Percentiles rank a stretch among this genome's conserved stretches.
phyloP scores from a whole-genome alignment of 2,113 vertebrate genomes.

The Bubo scandiacus region DNA sequence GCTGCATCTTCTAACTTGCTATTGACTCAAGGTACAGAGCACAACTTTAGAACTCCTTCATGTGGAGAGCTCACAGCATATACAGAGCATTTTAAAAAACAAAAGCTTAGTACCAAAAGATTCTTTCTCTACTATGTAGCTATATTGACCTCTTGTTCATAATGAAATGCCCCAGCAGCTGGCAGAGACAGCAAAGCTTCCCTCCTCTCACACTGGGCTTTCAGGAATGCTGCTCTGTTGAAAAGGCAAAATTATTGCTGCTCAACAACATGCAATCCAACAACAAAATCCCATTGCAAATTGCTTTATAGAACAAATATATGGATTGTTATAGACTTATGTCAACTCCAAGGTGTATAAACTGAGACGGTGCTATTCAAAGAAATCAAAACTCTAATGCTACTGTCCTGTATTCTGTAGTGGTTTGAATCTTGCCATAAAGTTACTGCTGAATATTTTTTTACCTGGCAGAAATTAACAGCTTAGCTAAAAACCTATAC shows the following conservation, averaged over 20 bases:
- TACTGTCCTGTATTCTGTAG: neutral
- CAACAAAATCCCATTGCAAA: conserved; percentile 20
- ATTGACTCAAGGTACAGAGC: neutral
- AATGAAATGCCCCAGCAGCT: neutral
- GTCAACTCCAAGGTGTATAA: neutral
- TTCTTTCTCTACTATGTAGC: neutral
- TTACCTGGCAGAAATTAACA: neutral
- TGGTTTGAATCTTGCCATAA: neutral
- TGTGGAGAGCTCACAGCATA: rapidly evolving
- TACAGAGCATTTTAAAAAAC: neutral
- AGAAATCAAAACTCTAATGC: neutral
- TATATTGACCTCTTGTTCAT: neutral
- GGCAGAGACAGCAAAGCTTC: neutral
- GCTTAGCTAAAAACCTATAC: neutral
- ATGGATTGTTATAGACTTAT: neutral
- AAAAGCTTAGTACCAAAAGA: neutral
- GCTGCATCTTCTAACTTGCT: neutral
- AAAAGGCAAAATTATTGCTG: conserved; percentile 18
- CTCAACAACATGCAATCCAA: neutral
- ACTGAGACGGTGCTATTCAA: neutral
- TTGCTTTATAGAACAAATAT: neutral
- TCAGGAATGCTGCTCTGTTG: neutral
- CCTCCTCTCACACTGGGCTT: neutral
- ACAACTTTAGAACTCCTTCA: neutral
- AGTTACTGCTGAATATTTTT: neutral